Conservation (phyloP, 2,113 vertebrate genomes). For the Balaeniceps rex region DNA sequence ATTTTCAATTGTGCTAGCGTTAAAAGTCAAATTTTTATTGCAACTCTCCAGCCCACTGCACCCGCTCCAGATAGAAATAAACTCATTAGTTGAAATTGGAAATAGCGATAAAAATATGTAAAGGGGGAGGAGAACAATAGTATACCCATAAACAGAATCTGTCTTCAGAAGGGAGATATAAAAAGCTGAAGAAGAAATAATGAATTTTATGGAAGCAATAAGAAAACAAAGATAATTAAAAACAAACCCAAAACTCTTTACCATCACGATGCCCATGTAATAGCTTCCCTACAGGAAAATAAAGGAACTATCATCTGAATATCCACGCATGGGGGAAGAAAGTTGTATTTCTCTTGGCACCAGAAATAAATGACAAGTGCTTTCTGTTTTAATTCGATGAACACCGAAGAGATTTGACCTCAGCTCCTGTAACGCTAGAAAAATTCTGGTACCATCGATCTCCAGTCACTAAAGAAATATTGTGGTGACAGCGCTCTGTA, state of each 20-base stretch:
- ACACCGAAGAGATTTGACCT: background rate
- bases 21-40: background rate
- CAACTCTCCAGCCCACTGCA: background rate
- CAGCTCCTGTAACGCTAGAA: background rate
- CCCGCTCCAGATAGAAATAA: background rate
- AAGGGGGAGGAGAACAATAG: background rate
- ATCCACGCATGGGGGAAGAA: background rate
- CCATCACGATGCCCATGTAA: background rate
- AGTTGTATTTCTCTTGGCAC: background rate
- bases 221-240: slow-evolving; percentile 16
- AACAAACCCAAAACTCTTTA: background rate
- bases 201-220: background rate
- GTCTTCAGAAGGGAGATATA: background rate
- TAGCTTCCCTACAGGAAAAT: background rate
- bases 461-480: background rate
- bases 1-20: background rate
- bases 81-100: background rate
- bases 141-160: background rate
- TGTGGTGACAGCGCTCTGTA: background rate
- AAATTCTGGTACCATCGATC: background rate
- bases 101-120: background rate
- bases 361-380: background rate
- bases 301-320: background rate
- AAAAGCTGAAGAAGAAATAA: background rate
- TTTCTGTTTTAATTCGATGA: background rate